Evolutionary conservation across 2,888 invertebrate species (phyloP).

Genomic region (Carcina quercana): DNA sequence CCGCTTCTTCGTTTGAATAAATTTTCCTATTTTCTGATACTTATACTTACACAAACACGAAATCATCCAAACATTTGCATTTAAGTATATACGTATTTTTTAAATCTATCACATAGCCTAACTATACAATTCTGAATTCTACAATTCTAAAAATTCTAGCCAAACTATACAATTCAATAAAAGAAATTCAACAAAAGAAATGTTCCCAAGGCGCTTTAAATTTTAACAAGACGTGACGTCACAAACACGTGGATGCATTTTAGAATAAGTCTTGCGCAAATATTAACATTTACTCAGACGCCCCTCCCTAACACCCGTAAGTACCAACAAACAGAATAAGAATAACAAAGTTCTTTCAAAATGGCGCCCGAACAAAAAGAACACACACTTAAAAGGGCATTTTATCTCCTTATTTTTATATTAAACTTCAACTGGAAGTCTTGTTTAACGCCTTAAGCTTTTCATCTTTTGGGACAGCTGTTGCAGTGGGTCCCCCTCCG

Average conservation of each 20-base stretch:
- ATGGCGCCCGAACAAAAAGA: constrained; percentile 31
- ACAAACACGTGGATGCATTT: constrained; percentile 12
- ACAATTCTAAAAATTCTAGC: too few species aligned
- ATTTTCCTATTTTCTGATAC: too few species aligned
- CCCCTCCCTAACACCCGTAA: constrained; percentile 1
- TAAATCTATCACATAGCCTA: too few species aligned
- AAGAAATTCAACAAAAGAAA: too few species aligned
- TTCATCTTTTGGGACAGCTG: constrained; percentile 62
- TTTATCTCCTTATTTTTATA: constrained; percentile 66
- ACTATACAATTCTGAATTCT: too few species aligned
- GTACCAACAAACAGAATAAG: constrained; percentile 15
- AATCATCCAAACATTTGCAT: too few species aligned
- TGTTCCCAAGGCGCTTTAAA: too few species aligned
- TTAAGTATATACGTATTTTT: too few species aligned
- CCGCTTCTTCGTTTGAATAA: too few species aligned
- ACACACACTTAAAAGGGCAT: constrained; percentile 56
- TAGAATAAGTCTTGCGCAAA: constrained; percentile 33
- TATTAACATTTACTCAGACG: constrained; percentile 26
- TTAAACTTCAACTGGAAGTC: constrained; percentile 54
- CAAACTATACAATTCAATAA: too few species aligned
- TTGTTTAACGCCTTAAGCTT: constrained; percentile 69
- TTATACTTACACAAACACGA: too few species aligned
- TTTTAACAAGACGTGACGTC: background rate
- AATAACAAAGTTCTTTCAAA: constrained; percentile 34
- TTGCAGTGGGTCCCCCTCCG: constrained; percentile 23